These are phyloP conservation scores for Netelia virgata DNA, from an alignment of 2,888 invertebrate species.

Conservation along the genomic window DNA sequence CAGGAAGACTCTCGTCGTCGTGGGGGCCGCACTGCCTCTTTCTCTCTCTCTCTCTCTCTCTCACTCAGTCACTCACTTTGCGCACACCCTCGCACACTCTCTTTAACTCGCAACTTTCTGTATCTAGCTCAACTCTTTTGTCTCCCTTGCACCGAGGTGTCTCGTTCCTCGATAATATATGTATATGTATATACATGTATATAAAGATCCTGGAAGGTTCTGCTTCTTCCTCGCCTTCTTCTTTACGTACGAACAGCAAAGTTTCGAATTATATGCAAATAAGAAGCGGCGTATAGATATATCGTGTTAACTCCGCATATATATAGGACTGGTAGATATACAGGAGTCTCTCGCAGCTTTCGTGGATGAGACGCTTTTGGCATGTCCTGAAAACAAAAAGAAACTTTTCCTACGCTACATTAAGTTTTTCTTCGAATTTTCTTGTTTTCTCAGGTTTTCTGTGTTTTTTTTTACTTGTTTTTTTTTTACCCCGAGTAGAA, in stretches of 20 bases:
- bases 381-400: not conserved
- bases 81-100: conserved; percentile 46
- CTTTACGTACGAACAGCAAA: conserved; percentile 19
- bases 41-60: conserved; percentile 44
- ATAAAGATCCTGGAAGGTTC: not conserved
- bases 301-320: too few relatives aligned
- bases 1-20: conserved; percentile 44
- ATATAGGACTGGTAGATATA: not conserved
- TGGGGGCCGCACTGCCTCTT: conserved; percentile 22
- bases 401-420: not conserved
- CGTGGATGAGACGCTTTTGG: not conserved
- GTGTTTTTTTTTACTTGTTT: too few relatives aligned
- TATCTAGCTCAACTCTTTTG: conserved; percentile 53
- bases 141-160: conserved; percentile 32
- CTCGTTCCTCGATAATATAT: conserved; percentile 7
- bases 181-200: not conserved
- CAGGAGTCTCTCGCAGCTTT: conserved; percentile 25
- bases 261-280: conserved; percentile 62
- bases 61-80: conserved; percentile 31
- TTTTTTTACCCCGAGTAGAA: not conserved
- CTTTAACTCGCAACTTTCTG: conserved; percentile 42
- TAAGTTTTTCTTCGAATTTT: not conserved
- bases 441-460: not conserved
- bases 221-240: conserved; percentile 36
- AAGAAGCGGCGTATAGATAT: conserved; percentile 19